These are phyloP conservation scores for Nemotelus pantherinus DNA, from an alignment of 2,888 invertebrate genomes.

Conservation along the genomic window DNA sequence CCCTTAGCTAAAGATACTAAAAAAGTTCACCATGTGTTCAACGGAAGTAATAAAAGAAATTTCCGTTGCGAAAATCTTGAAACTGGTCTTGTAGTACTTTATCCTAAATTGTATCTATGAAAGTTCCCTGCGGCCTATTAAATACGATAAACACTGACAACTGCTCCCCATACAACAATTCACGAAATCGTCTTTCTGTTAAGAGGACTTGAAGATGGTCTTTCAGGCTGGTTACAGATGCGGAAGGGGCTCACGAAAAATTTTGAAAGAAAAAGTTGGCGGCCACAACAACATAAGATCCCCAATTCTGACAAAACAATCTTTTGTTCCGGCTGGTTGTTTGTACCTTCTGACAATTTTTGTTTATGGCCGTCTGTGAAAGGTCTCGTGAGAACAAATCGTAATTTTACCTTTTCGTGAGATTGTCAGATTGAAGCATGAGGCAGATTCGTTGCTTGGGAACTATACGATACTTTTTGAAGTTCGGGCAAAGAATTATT, in stretches of 20 bases:
- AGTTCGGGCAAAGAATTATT: too few relatives aligned
- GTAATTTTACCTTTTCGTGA: not conserved
- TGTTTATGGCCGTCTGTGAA: constrained; percentile 7
- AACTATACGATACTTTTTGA: too few relatives aligned
- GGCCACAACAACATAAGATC: not conserved
- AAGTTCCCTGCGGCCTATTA: constrained; percentile 38
- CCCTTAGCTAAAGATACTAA: too few relatives aligned
- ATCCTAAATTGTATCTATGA: constrained; percentile 27
- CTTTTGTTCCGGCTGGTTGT: not conserved
- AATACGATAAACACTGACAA: constrained; percentile 47
- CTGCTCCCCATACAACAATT: constrained; percentile 48
- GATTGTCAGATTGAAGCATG: too few relatives aligned
- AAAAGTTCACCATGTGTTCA: not conserved
- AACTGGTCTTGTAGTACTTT: constrained; percentile 10
- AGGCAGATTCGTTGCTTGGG: too few relatives aligned
- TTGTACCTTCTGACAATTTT: constrained; percentile 7
- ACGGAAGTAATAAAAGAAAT: constrained; percentile 1
- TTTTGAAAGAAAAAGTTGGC: not conserved
- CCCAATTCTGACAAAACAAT: not conserved
- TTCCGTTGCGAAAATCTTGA: not conserved
- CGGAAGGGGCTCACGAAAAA: not conserved
- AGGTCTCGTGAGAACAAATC: not conserved
- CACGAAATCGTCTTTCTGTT: constrained; percentile 45
- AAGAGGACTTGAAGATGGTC: constrained; percentile 34
- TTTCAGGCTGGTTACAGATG: too few relatives aligned